phyloP scores from a whole-genome alignment of 2,797 vertebrate genomes.

The Microctenopoma stevenorrisi region DNA sequence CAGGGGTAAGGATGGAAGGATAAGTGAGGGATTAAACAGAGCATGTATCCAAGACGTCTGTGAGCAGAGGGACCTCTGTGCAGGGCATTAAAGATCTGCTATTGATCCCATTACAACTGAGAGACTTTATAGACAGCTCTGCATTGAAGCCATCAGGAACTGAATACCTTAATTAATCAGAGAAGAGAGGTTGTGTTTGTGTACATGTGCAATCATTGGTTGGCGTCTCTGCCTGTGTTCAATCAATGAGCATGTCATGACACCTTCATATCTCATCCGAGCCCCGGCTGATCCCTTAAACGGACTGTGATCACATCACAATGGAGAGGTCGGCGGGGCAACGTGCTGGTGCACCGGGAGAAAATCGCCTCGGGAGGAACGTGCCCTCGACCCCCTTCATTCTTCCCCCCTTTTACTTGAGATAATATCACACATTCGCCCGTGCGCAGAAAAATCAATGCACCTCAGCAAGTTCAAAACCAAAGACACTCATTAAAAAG shows the following conservation, averaged over 20 bases:
- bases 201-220: slow-evolving; percentile 21
- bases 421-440: slow-evolving; percentile 72
- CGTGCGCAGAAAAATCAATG: slow-evolving; percentile 76
- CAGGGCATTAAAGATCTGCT: slow-evolving; percentile 55
- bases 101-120: slow-evolving; percentile 64
- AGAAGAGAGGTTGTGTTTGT: slow-evolving; percentile 31
- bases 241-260: slow-evolving; percentile 53
- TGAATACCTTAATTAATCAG: slow-evolving; percentile 65
- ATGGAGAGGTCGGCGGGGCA: slow-evolving; percentile 58
- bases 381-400: slow-evolving; percentile 38
- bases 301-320: slow-evolving; percentile 67
- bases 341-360: slow-evolving; percentile 37
- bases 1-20: background rate
- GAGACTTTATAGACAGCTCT: slow-evolving; percentile 58
- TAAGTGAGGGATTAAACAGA: background rate
- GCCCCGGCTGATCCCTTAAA: slow-evolving; percentile 67
- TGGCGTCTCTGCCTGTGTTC: slow-evolving; percentile 20
- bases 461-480: slow-evolving; percentile 69
- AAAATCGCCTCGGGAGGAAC: slow-evolving; percentile 50
- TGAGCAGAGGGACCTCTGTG: slow-evolving; percentile 52
- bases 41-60: slow-evolving; percentile 17
- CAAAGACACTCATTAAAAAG: slow-evolving; percentile 76
- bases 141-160: slow-evolving; percentile 42
- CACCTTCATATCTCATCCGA: slow-evolving; percentile 61
- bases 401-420: slow-evolving; percentile 50